A percentile compares a stretch with the other conserved stretches of the same genome.
Conservation (phyloP, 2,113 vertebrate genomes). For the Paramormyrops kingsleyae region DNA sequence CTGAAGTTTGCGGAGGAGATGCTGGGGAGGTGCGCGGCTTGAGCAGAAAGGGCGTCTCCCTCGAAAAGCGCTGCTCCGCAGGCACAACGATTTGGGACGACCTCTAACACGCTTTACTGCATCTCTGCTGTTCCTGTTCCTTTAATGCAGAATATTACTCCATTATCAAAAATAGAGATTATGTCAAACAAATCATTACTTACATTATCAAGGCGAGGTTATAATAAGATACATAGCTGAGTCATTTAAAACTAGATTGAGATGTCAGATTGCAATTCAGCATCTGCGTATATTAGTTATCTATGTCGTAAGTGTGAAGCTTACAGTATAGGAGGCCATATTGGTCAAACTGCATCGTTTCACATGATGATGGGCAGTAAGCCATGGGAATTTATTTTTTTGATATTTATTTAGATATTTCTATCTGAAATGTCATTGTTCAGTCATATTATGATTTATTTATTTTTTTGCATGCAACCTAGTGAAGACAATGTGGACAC, state of each 20-base stretch:
- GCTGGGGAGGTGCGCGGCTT: constrained; percentile 58
- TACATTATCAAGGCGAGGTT: neutral
- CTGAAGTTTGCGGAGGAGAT: constrained; percentile 54
- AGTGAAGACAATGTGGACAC: constrained; percentile 63
- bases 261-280: neutral
- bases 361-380: neutral
- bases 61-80: too few species aligned
- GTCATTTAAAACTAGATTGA: neutral
- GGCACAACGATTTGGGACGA: neutral
- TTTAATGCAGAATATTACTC: neutral
- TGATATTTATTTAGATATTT: too few species aligned
- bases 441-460: neutral
- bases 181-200: neutral
- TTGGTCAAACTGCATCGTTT: neutral
- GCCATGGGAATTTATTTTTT: neutral
- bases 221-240: neutral
- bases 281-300: neutral
- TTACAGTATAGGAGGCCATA: neutral
- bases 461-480: constrained; percentile 17
- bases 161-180: neutral
- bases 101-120: neutral
- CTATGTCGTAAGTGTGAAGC: neutral
- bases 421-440: neutral
- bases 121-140: neutral
- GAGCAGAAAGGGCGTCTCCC: neutral